phyloP scores from a whole-genome alignment of 2,888 invertebrate species.

The Netelia inedita region DNA sequence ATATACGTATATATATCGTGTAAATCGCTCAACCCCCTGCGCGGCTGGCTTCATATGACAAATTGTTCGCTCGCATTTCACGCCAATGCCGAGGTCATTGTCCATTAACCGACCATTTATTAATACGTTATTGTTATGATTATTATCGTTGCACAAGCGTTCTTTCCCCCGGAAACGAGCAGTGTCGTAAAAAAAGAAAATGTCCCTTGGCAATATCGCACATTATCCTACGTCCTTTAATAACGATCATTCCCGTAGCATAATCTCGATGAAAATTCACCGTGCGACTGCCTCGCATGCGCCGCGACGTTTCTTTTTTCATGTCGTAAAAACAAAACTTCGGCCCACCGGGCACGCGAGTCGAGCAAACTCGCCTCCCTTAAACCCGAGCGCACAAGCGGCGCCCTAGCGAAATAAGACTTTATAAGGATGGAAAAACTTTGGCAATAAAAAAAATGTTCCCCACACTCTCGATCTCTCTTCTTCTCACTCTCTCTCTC shows the following conservation, averaged over 20 bases:
- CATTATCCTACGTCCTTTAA: too few relatives aligned
- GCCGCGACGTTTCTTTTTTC: too few relatives aligned
- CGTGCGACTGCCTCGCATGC: too few relatives aligned
- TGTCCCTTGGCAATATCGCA: too few relatives aligned
- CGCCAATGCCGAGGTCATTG: constrained; percentile 56
- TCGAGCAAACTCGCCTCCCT: not conserved
- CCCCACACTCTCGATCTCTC: not conserved
- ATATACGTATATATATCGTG: constrained; percentile 14
- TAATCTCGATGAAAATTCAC: too few relatives aligned
- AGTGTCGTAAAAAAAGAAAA: not conserved
- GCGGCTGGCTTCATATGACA: constrained; percentile 68
- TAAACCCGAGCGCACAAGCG: constrained; percentile 22
- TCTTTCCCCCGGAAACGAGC: not conserved
- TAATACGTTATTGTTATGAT: constrained; percentile 17
- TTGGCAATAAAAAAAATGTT: constrained; percentile 73
- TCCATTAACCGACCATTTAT: constrained; percentile 58
- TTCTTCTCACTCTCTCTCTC: not conserved
- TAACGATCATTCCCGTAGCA: too few relatives aligned
- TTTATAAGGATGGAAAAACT: constrained; percentile 64
- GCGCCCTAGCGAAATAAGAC: constrained; percentile 50
- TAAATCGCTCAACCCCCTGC: constrained; percentile 17
- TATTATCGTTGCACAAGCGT: not conserved
- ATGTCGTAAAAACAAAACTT: too few relatives aligned
- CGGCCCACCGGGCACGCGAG: too few relatives aligned
- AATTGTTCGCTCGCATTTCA: constrained; percentile 67